Conservation (phyloP, 1,140 invertebrate genomes). For the Orius insidiosus region DNA sequence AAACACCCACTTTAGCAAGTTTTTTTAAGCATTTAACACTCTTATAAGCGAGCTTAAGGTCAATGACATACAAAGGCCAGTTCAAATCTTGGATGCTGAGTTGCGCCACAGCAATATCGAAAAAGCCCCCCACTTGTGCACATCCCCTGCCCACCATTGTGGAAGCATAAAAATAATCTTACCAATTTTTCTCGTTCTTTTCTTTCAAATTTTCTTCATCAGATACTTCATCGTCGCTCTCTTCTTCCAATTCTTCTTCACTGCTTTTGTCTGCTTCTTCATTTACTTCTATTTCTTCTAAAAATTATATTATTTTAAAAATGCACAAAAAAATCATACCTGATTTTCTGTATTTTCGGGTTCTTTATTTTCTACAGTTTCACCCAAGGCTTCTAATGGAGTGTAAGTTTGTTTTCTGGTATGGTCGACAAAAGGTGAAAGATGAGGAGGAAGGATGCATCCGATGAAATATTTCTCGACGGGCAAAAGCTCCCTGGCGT, state of each 20-base stretch:
- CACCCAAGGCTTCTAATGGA: constrained; percentile 58
- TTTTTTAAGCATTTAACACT: no score
- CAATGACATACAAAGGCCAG: no score
- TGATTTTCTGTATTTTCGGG: constrained; percentile 8
- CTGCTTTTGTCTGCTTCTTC: constrained; percentile 26
- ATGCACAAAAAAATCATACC: constrained; percentile 21
- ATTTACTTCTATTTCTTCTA: constrained; percentile 16
- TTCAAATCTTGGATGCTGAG: no score
- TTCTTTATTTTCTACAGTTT: constrained; percentile 4
- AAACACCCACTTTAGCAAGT: no score
- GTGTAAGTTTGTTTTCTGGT: constrained; percentile 49
- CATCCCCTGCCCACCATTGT: no score
- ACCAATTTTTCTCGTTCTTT: neutral
- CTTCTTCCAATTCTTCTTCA: constrained; percentile 24
- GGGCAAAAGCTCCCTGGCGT: constrained; percentile 67
- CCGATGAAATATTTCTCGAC: constrained; percentile 90
- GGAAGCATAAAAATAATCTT: no score
- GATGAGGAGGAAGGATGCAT: constrained; percentile 76
- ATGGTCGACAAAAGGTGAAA: constrained; percentile 88
- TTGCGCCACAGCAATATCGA: no score
- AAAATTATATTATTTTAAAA: constrained; percentile 19
- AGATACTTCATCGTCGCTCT: constrained; percentile 26
- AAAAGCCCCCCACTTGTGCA: no score
- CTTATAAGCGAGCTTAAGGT: no score
- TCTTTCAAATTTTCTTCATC: constrained; percentile 1